Percentiles rank a stretch among this genome's conserved stretches.
Conservation (phyloP, 2,888 invertebrate species). For the Aproaerema taeniolella region DNA sequence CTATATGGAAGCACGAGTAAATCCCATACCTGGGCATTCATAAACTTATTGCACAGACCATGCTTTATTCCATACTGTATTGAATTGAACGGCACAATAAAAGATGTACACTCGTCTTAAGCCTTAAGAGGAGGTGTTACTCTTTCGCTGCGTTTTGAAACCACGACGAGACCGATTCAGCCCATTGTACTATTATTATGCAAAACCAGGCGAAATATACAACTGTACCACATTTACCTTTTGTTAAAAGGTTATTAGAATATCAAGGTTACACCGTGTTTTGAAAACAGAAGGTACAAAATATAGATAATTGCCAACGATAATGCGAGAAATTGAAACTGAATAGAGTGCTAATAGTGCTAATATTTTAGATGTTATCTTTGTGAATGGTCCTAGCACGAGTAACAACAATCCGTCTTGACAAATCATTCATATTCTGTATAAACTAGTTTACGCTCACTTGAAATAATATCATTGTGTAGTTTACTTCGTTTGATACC, state of each 20-base stretch:
- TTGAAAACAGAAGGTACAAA: conserved; percentile 23
- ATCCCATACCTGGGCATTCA: no score
- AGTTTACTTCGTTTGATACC: no score
- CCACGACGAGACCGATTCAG: conserved; percentile 32
- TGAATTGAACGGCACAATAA: no score
- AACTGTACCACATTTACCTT: conserved; percentile 45
- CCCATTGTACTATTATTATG: conserved; percentile 69
- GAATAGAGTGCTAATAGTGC: conserved; percentile 15
- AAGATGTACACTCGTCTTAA: no score
- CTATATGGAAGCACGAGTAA: no score
- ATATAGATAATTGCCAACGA: conserved; percentile 10
- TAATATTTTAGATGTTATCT: conserved; percentile 13
- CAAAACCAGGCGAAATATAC: conserved; percentile 57
- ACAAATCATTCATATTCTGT: conserved; percentile 13
- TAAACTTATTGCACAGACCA: no score
- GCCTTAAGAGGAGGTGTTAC: conserved; percentile 45
- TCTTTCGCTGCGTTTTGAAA: conserved; percentile 57
- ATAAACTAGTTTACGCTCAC: no score
- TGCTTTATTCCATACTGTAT: no score
- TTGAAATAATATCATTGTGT: no score
- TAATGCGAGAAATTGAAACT: conserved; percentile 12
- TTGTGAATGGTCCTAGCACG: conserved; percentile 10
- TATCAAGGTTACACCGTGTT: conserved; percentile 50
- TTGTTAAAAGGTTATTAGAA: conserved; percentile 68
- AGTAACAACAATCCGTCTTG: not conserved